A percentile compares a stretch with the other conserved stretches of the same genome.
These are phyloP conservation scores for Schizothorax lantsangensis DNA, from an alignment of 2,797 vertebrate genomes.

Conservation along the genomic window DNA sequence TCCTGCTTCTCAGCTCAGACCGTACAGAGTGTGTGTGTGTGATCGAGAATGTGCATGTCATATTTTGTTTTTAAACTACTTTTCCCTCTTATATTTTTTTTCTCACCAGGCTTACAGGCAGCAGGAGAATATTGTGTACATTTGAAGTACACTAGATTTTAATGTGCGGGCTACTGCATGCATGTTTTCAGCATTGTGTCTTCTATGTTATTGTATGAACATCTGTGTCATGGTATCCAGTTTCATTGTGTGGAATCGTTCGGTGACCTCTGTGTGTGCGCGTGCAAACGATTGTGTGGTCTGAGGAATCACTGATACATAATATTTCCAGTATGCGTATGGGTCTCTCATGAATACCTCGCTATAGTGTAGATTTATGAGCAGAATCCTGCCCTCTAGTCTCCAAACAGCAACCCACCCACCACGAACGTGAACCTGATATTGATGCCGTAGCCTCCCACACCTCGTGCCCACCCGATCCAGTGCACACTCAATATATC, in stretches of 20 bases:
- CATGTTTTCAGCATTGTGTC: constrained; percentile 6
- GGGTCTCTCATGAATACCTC: constrained; percentile 22
- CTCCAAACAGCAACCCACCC: constrained; percentile 52
- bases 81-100: neutral
- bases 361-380: constrained; percentile 51
- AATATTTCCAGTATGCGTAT: constrained; percentile 40
- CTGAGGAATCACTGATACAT: constrained; percentile 27
- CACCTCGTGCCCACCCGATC: constrained; percentile 18
- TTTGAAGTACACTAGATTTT: constrained; percentile 3
- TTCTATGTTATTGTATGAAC: constrained; percentile 33
- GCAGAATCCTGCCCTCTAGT: constrained; percentile 41
- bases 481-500: constrained; percentile 38
- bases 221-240: constrained; percentile 37
- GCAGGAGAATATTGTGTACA: constrained; percentile 5
- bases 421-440: constrained; percentile 52
- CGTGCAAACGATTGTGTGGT: constrained; percentile 24
- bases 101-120: neutral
- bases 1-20: constrained; percentile 40
- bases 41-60: constrained; percentile 24
- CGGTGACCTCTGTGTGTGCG: constrained; percentile 18
- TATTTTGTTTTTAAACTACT: constrained; percentile 24
- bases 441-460: constrained; percentile 46
- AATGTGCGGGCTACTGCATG: constrained; percentile 20
- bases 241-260: constrained; percentile 30
- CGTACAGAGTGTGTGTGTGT: neutral